phyloP scores from a whole-genome alignment of 2,888 invertebrate species.

The Antitype chi region DNA sequence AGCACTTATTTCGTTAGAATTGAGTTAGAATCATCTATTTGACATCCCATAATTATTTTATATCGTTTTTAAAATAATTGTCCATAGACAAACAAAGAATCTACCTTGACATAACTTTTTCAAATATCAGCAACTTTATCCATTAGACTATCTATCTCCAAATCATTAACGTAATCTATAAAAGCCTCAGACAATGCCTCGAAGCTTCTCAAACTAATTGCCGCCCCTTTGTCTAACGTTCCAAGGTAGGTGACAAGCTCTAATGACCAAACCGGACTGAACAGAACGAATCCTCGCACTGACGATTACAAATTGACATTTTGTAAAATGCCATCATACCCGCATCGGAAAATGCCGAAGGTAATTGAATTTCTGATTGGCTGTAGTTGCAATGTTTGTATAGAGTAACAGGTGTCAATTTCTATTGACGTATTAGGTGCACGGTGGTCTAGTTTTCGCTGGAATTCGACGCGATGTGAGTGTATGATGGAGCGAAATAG shows the following conservation, averaged over 20 bases:
- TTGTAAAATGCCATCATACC: constrained; percentile 77
- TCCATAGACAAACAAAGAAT: background rate
- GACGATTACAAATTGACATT: constrained; percentile 76
- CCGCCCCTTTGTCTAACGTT: constrained; percentile 46
- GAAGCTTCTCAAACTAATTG: constrained; percentile 39
- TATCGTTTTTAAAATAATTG: background rate
- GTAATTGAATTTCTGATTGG: constrained; percentile 87
- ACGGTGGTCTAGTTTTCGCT: constrained; percentile 20
- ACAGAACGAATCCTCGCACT: constrained; percentile 32
- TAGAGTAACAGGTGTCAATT: constrained; percentile 82
- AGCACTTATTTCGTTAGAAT: background rate
- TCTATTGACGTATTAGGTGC: constrained; percentile 56
- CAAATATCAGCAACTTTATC: constrained; percentile 16
- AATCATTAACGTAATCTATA: constrained; percentile 45
- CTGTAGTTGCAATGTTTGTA: constrained; percentile 72
- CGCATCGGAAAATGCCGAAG: constrained; percentile 76
- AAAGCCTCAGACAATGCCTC: constrained; percentile 41
- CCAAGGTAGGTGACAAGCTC: constrained; percentile 40
- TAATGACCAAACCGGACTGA: constrained; percentile 43
- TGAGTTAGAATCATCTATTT: background rate
- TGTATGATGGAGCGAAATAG: constrained; percentile 4
- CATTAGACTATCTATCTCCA: background rate
- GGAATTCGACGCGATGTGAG: constrained; percentile 17
- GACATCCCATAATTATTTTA: no score
- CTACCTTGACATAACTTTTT: constrained; percentile 1